Evolutionary conservation across 1,140 invertebrate species (phyloP).

Genomic region (Penaeus chinensis): DNA sequence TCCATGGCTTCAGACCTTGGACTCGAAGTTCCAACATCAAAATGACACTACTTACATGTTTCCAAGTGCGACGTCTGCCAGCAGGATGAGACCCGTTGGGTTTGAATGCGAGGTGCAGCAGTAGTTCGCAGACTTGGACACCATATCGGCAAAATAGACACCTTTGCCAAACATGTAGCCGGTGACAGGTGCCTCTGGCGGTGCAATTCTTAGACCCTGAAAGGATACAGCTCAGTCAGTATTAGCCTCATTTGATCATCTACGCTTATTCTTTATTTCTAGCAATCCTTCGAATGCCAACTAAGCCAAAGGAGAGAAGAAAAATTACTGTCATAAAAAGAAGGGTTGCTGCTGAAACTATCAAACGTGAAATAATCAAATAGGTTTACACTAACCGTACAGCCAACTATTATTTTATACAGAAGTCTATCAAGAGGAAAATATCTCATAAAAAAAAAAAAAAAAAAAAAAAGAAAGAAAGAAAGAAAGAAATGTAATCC

Average conservation of each 20-base stretch:
- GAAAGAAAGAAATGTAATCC: too few species aligned
- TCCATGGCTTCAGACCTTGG: background rate
- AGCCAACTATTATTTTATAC: too few species aligned
- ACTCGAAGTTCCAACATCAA: background rate
- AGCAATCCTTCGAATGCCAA: background rate
- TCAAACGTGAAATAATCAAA: too few species aligned
- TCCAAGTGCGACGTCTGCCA: conserved; percentile 96
- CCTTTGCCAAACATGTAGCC: conserved; percentile 99
- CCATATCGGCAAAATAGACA: conserved; percentile 98
- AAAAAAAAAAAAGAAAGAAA: too few species aligned
- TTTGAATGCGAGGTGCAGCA: conserved; percentile 82
- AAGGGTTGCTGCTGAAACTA: too few species aligned
- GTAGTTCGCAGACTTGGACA: conserved; percentile 98
- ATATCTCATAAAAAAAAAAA: too few species aligned
- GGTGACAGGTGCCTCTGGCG: conserved; percentile 91
- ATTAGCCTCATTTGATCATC: background rate
- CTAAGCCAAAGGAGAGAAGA: background rate
- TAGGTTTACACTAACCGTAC: too few species aligned
- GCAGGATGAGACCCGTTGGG: conserved; percentile 83
- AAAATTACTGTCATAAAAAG: too few species aligned
- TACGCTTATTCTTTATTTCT: background rate
- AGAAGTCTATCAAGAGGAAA: too few species aligned
- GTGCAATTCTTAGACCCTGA: conserved; percentile 94
- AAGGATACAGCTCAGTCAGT: conserved; percentile 67
- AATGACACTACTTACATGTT: conserved; percentile 78